Conservation (phyloP, 2,113 vertebrate genomes). For the Thamnaconus septentrionalis region DNA sequence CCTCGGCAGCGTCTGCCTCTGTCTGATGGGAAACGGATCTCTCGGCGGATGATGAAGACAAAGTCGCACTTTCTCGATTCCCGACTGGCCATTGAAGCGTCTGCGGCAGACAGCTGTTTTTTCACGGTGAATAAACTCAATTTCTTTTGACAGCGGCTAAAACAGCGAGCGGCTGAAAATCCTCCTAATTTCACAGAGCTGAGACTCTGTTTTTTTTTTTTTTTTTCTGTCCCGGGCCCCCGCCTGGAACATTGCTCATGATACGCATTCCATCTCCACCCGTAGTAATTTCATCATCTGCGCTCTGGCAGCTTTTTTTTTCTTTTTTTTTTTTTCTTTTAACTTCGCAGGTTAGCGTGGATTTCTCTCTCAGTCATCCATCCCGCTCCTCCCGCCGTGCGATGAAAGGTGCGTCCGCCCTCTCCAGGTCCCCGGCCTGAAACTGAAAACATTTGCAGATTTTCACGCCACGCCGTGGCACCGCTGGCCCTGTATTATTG, state of each 20-base stretch:
- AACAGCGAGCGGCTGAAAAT: slow-evolving; percentile 62
- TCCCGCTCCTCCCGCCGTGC: slow-evolving; percentile 30
- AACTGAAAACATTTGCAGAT: slow-evolving; percentile 42
- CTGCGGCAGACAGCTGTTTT: slow-evolving; percentile 63
- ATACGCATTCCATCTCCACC: slow-evolving; percentile 66
- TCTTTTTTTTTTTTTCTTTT: not conserved
- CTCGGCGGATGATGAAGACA: slow-evolving; percentile 33
- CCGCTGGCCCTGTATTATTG: slow-evolving; percentile 36
- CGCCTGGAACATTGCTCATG: slow-evolving; percentile 62
- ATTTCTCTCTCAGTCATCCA: slow-evolving; percentile 63
- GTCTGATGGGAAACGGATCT: no score
- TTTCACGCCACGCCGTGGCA: slow-evolving; percentile 46
- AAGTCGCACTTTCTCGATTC: slow-evolving; percentile 22
- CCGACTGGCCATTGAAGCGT: slow-evolving; percentile 17
- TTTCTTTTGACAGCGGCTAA: slow-evolving; percentile 59
- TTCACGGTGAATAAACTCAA: slow-evolving; percentile 55
- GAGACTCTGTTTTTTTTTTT: slow-evolving; percentile 42
- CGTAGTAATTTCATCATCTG: slow-evolving; percentile 63
- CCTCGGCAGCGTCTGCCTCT: no score
- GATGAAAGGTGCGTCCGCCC: slow-evolving; percentile 69
- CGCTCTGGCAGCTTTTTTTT: slow-evolving; percentile 55
- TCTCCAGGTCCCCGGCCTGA: slow-evolving; percentile 37
- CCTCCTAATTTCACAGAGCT: slow-evolving; percentile 68
- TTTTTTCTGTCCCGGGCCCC: slow-evolving; percentile 5
- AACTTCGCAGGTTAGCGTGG: slow-evolving; percentile 50